phyloP scores from a whole-genome alignment of 2,113 vertebrate species.

The Myotis brandtii region DNA sequence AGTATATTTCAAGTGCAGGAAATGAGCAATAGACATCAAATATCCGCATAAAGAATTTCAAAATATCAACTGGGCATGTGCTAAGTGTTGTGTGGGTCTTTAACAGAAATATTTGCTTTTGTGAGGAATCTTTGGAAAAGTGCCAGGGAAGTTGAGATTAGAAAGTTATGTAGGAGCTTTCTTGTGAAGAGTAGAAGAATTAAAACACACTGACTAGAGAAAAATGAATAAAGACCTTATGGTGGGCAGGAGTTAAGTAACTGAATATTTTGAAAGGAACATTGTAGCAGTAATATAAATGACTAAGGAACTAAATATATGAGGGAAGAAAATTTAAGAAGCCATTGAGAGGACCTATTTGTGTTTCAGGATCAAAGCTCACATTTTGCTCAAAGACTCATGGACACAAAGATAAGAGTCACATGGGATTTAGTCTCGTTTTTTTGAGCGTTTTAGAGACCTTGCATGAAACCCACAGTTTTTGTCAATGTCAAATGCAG shows the following conservation, averaged over 20 bases:
- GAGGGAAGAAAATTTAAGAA: background rate
- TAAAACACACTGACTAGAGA: background rate
- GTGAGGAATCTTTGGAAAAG: background rate
- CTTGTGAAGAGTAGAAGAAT: background rate
- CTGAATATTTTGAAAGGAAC: background rate
- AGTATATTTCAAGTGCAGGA: background rate
- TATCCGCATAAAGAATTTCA: background rate
- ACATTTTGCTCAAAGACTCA: background rate
- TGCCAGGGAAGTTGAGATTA: background rate
- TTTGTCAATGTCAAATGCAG: background rate
- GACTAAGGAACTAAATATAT: background rate
- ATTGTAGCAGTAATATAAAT: background rate
- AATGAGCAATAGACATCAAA: background rate
- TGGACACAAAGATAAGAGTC: background rate
- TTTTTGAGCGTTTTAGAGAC: constrained; percentile 8
- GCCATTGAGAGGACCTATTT: background rate
- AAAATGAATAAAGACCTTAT: background rate
- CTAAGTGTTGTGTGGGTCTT: background rate
- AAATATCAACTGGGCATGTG: background rate
- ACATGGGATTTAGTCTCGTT: background rate
- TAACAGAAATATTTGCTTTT: background rate
- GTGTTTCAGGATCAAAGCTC: background rate
- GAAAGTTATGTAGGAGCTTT: background rate
- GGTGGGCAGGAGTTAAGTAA: background rate
- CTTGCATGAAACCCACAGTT: background rate